Evolutionary conservation across 2,113 vertebrate species (phyloP).

Genomic region (Rutilus rutilus): DNA sequence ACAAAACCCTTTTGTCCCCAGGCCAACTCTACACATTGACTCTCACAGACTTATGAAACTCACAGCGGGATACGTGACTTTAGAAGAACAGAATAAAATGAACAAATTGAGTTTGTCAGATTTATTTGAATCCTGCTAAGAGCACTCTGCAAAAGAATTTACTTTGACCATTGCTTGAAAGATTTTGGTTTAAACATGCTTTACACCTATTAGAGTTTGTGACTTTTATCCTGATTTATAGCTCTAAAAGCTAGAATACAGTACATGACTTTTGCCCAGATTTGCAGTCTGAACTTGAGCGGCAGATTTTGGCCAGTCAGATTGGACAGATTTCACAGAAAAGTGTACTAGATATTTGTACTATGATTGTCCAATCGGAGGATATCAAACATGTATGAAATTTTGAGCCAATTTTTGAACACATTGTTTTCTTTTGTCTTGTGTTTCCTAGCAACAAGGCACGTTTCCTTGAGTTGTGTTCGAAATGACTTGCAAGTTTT

Average conservation of each 20-base stretch:
- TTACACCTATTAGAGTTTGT: not conserved
- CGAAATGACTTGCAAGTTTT: not conserved
- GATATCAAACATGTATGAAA: not conserved
- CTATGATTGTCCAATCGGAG: no score
- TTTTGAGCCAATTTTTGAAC: not conserved
- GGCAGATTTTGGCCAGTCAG: not conserved
- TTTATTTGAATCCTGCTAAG: constrained; percentile 1
- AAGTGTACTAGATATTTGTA: not conserved
- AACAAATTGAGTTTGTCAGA: constrained; percentile 17
- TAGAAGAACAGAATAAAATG: not conserved
- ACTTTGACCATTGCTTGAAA: not conserved
- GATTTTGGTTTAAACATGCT: not conserved
- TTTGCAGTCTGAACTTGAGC: not conserved
- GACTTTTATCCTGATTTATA: not conserved
- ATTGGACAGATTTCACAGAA: not conserved
- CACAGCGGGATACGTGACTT: not conserved
- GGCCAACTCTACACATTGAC: constrained; percentile 11
- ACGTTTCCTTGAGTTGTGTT: not conserved
- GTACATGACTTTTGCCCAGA: not conserved
- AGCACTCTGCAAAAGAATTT: not conserved
- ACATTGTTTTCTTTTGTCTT: not conserved
- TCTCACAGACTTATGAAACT: constrained; percentile 24
- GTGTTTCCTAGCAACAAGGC: not conserved
- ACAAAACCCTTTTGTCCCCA: constrained; percentile 1
- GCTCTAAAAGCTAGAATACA: no score